Conservation (phyloP, 2,888 invertebrate genomes). For the Thysanoteuthis rhombus region DNA sequence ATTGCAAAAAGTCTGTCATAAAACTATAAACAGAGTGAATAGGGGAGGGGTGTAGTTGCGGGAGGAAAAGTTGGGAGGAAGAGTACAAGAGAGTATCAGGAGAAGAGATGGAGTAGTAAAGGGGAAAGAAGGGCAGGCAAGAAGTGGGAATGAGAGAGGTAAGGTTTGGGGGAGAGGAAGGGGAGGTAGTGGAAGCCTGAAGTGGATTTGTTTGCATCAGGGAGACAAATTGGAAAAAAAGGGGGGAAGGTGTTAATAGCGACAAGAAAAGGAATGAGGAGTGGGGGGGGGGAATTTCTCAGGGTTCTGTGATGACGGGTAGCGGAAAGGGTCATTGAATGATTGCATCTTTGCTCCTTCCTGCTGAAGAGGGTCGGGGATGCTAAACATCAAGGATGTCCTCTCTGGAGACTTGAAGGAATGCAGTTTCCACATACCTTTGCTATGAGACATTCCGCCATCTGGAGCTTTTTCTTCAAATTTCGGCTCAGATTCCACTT, state of each 20-base stretch:
- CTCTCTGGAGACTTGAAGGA: background rate
- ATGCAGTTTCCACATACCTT: background rate
- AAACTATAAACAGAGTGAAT: too few species aligned
- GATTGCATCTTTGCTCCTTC: background rate
- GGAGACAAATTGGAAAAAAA: background rate
- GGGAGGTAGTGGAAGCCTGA: background rate
- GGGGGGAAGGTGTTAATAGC: background rate
- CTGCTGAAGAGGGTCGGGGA: background rate
- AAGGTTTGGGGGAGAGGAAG: background rate
- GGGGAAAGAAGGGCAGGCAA: background rate
- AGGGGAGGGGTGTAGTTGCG: too few species aligned
- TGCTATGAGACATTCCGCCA: background rate
- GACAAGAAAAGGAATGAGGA: background rate
- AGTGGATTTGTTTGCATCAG: background rate
- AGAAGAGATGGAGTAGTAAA: too few species aligned
- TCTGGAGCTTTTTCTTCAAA: background rate
- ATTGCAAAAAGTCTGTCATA: too few species aligned
- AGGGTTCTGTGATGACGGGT: background rate
- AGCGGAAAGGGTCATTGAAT: background rate
- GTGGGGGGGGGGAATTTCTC: too few species aligned
- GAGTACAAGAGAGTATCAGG: too few species aligned
- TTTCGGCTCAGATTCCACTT: background rate
- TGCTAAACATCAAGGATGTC: background rate
- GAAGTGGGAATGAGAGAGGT: background rate
- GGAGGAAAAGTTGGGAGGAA: too few species aligned